Percentiles rank a stretch among this genome's conserved stretches.
Evolutionary conservation across 1,140 invertebrate genomes (phyloP).

Genomic region (Drosophila bocqueti): DNA sequence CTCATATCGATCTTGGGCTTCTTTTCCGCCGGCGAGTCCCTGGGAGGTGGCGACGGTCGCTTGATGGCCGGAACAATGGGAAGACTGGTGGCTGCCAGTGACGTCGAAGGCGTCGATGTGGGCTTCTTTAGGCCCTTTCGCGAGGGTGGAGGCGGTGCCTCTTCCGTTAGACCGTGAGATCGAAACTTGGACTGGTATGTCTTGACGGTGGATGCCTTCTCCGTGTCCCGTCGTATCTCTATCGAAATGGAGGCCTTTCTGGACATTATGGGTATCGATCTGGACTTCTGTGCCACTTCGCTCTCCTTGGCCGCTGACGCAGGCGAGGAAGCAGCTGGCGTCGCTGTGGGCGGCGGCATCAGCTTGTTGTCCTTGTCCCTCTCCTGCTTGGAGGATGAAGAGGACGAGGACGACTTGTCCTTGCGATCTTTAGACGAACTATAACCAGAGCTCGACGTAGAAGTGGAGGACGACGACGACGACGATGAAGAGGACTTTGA

Average conservation of each 20-base stretch:
- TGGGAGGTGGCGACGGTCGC: conserved; percentile 88
- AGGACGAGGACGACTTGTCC: conserved; percentile 84
- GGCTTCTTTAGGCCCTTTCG: conserved; percentile 88
- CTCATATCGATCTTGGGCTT: conserved; percentile 88
- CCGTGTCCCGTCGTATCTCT: conserved; percentile 90
- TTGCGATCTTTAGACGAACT: conserved; percentile 81
- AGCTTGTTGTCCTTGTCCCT: conserved; percentile 89
- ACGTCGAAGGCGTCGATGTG: conserved; percentile 63
- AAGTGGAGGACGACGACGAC: conserved; percentile 64
- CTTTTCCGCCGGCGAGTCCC: conserved; percentile 90
- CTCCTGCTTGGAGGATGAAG: conserved; percentile 53
- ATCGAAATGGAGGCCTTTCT: conserved; percentile 93
- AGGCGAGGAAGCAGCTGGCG: conserved; percentile 10
- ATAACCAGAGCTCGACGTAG: conserved; percentile 50
- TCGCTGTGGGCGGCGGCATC: conserved; percentile 85
- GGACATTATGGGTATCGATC: conserved; percentile 84
- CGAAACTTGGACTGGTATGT: conserved; percentile 95
- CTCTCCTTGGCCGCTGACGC: conserved; percentile 84
- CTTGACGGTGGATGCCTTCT: conserved; percentile 94
- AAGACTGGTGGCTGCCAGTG: background rate
- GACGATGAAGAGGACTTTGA: conserved; percentile 72
- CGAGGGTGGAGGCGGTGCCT: conserved; percentile 91
- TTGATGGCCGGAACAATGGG: conserved; percentile 82
- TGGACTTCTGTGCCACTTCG: conserved; percentile 57
- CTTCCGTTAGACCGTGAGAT: conserved; percentile 93